These are phyloP conservation scores for Neodiprion pinetum DNA, from an alignment of 1,140 invertebrate genomes.

Conservation along the genomic window DNA sequence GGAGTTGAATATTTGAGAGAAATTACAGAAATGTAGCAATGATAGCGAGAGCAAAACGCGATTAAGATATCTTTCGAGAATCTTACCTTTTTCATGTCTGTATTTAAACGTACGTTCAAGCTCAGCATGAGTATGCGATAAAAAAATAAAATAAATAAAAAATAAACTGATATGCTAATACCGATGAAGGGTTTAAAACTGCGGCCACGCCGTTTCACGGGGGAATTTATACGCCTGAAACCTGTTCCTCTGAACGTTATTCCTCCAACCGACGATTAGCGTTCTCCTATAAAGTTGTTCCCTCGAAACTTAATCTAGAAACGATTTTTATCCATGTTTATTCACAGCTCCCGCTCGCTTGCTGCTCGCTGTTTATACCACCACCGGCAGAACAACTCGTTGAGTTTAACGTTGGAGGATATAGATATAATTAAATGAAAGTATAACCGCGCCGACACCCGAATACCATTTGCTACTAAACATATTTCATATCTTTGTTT, in stretches of 20 bases:
- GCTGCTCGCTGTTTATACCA: too few species aligned
- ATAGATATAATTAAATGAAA: too few species aligned
- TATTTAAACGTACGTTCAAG: neutral
- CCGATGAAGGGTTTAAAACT: too few species aligned
- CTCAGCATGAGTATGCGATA: neutral
- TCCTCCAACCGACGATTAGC: neutral
- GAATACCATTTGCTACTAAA: too few species aligned
- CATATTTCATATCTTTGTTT: too few species aligned
- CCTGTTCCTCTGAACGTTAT: neutral
- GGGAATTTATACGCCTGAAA: neutral
- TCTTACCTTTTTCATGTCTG: neutral
- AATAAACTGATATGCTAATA: neutral
- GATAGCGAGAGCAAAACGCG: neutral
- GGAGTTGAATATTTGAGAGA: neutral
- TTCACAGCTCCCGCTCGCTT: too few species aligned
- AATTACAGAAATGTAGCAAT: neutral
- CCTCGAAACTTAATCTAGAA: neutral
- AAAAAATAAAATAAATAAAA: neutral
- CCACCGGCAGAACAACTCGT: too few species aligned
- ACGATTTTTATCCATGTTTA: neutral
- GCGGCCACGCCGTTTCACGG: neutral
- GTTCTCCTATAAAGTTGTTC: neutral
- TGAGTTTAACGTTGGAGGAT: too few species aligned
- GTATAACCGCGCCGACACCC: too few species aligned
- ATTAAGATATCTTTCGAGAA: neutral